A percentile compares a stretch with the other conserved stretches of the same genome.
These are phyloP conservation scores for Steromphala cineraria DNA, from an alignment of 2,888 invertebrate genomes.

Conservation along the genomic window DNA sequence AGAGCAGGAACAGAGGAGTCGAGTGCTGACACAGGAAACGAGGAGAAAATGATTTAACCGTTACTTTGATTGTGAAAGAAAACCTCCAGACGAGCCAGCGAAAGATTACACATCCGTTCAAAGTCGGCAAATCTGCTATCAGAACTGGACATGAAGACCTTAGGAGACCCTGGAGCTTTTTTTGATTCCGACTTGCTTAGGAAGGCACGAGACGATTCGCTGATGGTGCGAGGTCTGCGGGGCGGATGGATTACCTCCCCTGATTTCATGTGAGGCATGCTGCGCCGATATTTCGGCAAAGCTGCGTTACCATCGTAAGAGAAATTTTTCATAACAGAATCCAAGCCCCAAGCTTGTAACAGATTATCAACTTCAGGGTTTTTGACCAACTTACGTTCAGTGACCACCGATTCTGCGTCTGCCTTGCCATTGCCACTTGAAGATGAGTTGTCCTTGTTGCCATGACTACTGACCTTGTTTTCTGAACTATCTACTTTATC, in stretches of 20 bases:
- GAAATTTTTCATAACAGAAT: background rate
- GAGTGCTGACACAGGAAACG: background rate
- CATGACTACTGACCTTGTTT: background rate
- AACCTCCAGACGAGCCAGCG: background rate
- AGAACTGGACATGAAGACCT: background rate
- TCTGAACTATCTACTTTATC: background rate
- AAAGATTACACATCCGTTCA: background rate
- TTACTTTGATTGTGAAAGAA: slow-evolving; percentile 1
- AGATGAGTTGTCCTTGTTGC: background rate
- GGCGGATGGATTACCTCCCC: background rate
- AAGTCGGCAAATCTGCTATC: background rate
- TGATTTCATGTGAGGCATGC: background rate
- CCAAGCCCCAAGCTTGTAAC: slow-evolving; percentile 12
- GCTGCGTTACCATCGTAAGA: background rate
- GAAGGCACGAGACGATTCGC: background rate
- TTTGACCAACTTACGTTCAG: slow-evolving; percentile 3
- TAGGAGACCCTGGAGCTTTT: background rate
- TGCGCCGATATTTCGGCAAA: background rate
- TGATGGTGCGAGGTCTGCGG: background rate
- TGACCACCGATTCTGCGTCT: background rate
- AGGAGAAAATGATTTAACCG: background rate
- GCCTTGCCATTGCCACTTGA: background rate
- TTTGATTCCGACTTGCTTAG: background rate
- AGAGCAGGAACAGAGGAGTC: background rate
- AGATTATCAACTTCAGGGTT: background rate